Evolutionary conservation across 2,113 vertebrate species (phyloP).

Genomic region (Ailuropoda melanoleuca): DNA sequence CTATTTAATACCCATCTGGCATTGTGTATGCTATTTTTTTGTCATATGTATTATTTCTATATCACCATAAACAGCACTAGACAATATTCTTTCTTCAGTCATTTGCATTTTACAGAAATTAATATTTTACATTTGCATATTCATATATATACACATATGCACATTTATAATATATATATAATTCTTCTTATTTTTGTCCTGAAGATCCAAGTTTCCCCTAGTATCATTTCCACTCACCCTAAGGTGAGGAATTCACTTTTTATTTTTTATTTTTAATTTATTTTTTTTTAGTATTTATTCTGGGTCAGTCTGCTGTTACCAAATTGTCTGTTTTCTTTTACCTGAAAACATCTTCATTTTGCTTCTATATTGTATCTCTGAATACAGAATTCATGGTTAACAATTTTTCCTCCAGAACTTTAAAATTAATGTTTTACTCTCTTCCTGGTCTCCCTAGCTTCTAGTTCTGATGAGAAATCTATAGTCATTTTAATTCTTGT

Average conservation of each 20-base stretch:
- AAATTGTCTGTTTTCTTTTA: not conserved
- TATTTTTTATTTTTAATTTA: not conserved
- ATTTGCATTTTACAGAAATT: not conserved
- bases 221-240: not conserved
- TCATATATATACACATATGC: not conserved
- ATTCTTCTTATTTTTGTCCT: not conserved
- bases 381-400: not conserved
- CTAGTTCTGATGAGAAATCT: not conserved
- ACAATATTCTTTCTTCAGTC: not conserved
- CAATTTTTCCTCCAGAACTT: not conserved
- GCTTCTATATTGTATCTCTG: not conserved
- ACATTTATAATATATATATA: not conserved
- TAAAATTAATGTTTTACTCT: not conserved
- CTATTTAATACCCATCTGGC: not conserved
- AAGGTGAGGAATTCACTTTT: not conserved
- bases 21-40: not conserved
- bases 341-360: not conserved
- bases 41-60: not conserved
- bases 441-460: not conserved
- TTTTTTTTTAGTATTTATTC: not conserved
- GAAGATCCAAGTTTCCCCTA: not conserved
- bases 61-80: not conserved
- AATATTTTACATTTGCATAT: not conserved
- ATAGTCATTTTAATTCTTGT: not conserved
- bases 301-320: not conserved